Percentiles rank a stretch among this genome's conserved stretches.
Conservation (phyloP, 2,888 invertebrate species). For the Alloplasta piceator region DNA sequence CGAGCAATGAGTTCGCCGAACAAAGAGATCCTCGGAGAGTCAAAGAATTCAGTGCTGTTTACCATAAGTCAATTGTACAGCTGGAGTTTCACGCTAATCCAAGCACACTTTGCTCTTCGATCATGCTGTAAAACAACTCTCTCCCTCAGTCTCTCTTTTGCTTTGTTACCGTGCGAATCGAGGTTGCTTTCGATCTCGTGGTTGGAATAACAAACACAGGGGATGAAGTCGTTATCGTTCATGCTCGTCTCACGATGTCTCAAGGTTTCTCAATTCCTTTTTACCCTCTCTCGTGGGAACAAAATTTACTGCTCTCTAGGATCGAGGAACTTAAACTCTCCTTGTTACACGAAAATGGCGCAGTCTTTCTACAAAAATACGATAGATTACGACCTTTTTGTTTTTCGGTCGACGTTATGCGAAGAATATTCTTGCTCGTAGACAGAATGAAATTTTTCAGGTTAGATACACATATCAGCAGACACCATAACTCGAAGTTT, state of each 20-base stretch:
- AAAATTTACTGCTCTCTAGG: constrained; percentile 9
- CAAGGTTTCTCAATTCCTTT: constrained; percentile 19
- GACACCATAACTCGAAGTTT: constrained; percentile 22
- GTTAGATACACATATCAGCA: not conserved
- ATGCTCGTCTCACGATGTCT: constrained; percentile 13
- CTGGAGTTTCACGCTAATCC: not conserved
- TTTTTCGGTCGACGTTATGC: not conserved
- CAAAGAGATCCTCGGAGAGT: not conserved
- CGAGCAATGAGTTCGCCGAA: not conserved
- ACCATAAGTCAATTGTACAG: constrained; percentile 36
- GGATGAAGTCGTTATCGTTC: constrained; percentile 47
- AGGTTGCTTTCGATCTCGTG: constrained; percentile 26
- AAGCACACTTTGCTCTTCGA: constrained; percentile 3
- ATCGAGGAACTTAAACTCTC: not conserved
- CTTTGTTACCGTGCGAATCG: constrained; percentile 4
- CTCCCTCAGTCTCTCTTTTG: not conserved
- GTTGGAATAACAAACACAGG: constrained; percentile 52
- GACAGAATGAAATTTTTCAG: constrained; percentile 28
- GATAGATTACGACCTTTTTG: too few species aligned
- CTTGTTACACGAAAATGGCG: too few species aligned
- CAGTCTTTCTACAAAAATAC: too few species aligned
- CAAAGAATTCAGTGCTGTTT: constrained; percentile 2
- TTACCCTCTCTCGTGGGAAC: not conserved
- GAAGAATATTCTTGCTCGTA: not conserved
- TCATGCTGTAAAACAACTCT: constrained; percentile 6